Percentiles rank a stretch among this genome's conserved stretches.
phyloP scores from a whole-genome alignment of 2,113 vertebrate genomes.

The Oenanthe oenanthe region DNA sequence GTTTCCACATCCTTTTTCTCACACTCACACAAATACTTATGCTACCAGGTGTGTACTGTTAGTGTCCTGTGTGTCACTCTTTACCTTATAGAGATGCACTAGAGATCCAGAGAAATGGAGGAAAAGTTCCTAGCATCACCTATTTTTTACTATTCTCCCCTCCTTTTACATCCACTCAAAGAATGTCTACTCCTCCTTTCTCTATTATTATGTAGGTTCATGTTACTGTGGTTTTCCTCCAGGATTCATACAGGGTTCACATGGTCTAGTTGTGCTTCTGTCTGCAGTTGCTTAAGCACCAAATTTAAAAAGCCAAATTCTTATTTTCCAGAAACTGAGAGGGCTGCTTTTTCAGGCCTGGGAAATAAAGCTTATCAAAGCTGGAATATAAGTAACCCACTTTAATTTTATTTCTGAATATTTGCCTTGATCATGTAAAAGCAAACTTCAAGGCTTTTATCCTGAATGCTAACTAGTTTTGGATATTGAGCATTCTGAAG shows the following conservation, averaged over 20 bases:
- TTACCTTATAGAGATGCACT: rapidly evolving
- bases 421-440: background rate
- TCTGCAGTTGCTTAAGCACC: background rate
- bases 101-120: background rate
- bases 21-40: background rate
- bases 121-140: background rate
- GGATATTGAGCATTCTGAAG: background rate
- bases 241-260: background rate
- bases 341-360: background rate
- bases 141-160: background rate
- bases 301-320: background rate
- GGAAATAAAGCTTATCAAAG: background rate
- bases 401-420: background rate
- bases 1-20: background rate
- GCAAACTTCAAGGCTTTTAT: background rate
- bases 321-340: background rate
- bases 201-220: background rate
- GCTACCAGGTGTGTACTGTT: background rate
- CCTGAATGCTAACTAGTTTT: background rate
- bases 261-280: background rate
- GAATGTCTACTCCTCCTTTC: background rate
- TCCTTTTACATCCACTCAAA: background rate
- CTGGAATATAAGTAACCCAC: background rate
- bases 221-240: background rate
- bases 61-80: background rate